Evolutionary conservation across 2,113 vertebrate genomes (phyloP).

Genomic region (Toxostoma redivivum): DNA sequence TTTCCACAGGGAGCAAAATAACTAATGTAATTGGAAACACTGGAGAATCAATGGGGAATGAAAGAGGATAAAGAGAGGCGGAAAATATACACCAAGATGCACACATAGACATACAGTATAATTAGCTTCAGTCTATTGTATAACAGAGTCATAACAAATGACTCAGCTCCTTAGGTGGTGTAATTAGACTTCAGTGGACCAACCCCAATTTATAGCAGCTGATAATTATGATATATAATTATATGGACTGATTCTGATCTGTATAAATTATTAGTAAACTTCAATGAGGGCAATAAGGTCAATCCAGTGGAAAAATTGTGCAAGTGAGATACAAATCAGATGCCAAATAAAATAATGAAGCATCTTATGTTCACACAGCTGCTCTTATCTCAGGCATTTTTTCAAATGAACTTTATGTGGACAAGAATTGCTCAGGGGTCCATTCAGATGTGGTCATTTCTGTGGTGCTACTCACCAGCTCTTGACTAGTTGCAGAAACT

Average conservation of each 20-base stretch:
- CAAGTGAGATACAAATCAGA: constrained; percentile 37
- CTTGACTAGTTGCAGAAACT: neutral
- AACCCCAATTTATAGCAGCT: constrained; percentile 33
- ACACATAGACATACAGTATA: neutral
- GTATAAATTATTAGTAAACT: constrained; percentile 43
- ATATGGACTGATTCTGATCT: constrained; percentile 41
- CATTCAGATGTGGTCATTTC: neutral
- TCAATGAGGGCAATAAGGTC: constrained; percentile 30
- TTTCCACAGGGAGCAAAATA: constrained; percentile 19
- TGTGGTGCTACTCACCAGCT: neutral
- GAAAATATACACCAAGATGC: constrained; percentile 30
- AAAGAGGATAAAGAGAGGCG: constrained; percentile 4
- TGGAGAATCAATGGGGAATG: constrained; percentile 22
- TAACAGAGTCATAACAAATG: constrained; percentile 56
- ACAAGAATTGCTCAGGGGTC: neutral
- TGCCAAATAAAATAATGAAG: constrained; percentile 44
- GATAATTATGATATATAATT: constrained; percentile 48
- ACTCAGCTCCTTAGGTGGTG: constrained; percentile 61
- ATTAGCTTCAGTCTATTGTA: constrained; percentile 51
- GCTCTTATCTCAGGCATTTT: neutral
- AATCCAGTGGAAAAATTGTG: constrained; percentile 29
- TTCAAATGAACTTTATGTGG: neutral
- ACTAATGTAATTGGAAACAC: constrained; percentile 47
- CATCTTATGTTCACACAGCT: neutral
- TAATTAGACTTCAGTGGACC: constrained; percentile 38